Evolutionary conservation across 2,888 invertebrate genomes (phyloP), one percentile per base, ranked within the genome.

Genomic region (Acronicta psi): DNA sequence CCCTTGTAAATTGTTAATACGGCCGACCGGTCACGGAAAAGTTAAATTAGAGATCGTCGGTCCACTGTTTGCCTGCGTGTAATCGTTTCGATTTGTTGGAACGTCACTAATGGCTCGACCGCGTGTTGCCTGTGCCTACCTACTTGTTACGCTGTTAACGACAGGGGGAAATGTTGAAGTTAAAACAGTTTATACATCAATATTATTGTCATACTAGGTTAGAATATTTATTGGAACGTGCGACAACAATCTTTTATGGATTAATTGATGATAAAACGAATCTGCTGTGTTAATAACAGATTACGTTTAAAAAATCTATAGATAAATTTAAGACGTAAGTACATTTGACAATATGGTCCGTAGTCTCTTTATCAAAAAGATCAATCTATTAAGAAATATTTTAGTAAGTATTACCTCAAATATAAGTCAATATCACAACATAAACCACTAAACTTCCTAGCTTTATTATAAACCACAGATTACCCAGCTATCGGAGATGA

Each of bases 21-120:
- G 85, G 83, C 73, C 81, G 82, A 77, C 73, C 84, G 84, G 88
- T 87, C 89, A 88, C 89, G 87, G 86, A 84, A 90, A 90, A 91
- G 86, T 88, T 88, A 86, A 90, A 90, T 91, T 90, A 91, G 86
- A 85, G 78, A 74, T 74, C 77, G 79, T 77, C 80, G 80, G 82
- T 51, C 76, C 73, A 76, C 60, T 84, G 85, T 84, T 83, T 80
- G 81, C 76, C 79, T 70, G 81, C 73, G 72, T 80, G 84, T 87
- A 87, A 86, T 86, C 81, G 83, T 71, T 82, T 82, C 85, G 84
- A 86, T 88, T 87, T 87, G 85, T 85, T 82, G 79, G 78, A 70
- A 74, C 79, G 80, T 81, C 80, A 60, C 75, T 85, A 86, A 87
- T 87, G 79, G 75, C 59, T 53, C 54, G 43, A 65, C 68, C 64